Conservation (phyloP, 2,113 vertebrate genomes). For the Anoura caudifer region DNA sequence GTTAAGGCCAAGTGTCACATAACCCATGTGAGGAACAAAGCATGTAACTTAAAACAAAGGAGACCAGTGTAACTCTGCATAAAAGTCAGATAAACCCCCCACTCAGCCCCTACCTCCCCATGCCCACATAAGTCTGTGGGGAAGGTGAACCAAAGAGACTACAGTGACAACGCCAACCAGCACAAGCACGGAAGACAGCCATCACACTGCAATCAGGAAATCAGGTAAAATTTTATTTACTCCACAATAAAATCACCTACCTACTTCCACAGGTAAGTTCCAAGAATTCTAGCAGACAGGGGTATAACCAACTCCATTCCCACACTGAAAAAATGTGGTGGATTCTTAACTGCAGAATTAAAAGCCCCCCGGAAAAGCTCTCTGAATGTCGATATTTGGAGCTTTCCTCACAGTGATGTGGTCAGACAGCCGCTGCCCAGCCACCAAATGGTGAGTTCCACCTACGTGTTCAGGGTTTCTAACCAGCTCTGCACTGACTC, state of each 20-base stretch:
- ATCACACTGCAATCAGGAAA: background rate
- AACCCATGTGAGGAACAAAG: background rate
- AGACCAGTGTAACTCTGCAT: background rate
- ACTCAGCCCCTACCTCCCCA: background rate
- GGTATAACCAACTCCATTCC: background rate
- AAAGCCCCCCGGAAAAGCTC: background rate
- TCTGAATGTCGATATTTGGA: background rate
- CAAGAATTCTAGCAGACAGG: background rate
- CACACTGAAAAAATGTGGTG: background rate
- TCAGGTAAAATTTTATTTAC: background rate
- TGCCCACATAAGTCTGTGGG: background rate
- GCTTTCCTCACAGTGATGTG: background rate
- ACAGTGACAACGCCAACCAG: background rate
- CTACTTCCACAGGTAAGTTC: background rate
- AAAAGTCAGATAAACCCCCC: background rate
- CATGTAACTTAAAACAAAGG: background rate
- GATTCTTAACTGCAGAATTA: conserved; percentile 13
- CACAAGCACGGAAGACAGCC: background rate
- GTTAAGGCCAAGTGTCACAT: background rate
- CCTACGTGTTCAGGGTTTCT: background rate
- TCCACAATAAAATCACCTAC: background rate
- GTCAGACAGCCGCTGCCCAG: background rate
- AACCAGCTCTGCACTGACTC: background rate
- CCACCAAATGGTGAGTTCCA: background rate
- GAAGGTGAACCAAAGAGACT: background rate